phyloP scores from a whole-genome alignment of 2,113 vertebrate genomes.

The Nerophis lumbriciformis region DNA sequence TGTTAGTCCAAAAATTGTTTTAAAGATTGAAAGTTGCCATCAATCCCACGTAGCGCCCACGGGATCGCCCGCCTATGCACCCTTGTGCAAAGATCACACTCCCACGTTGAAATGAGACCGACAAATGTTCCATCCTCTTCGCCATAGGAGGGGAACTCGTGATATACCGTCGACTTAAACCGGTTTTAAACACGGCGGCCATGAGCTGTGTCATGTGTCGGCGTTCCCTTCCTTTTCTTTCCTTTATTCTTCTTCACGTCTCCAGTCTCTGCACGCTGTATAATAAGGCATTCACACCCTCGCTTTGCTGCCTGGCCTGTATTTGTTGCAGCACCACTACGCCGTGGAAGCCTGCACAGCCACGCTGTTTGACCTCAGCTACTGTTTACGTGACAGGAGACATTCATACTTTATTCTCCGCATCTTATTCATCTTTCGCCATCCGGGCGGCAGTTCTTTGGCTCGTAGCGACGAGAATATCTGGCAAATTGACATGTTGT shows the following conservation, averaged over 20 bases:
- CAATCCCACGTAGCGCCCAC: no score
- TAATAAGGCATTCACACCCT: conserved; percentile 42
- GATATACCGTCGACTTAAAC: conserved; percentile 29
- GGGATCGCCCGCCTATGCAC: conserved; percentile 15
- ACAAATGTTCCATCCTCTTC: conserved; percentile 16
- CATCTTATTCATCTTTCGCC: not conserved
- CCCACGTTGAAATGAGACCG: conserved; percentile 43
- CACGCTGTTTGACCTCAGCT: conserved; percentile 16
- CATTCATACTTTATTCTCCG: not conserved
- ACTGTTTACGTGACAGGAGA: not conserved
- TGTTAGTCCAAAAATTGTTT: no score
- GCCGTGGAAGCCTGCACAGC: conserved; percentile 39
- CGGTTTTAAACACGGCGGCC: conserved; percentile 63
- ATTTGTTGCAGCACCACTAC: conserved; percentile 49
- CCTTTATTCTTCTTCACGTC: conserved; percentile 53
- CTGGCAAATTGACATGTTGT: conserved; percentile 33
- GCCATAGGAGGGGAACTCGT: conserved; percentile 2
- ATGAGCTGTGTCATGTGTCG: conserved; percentile 64
- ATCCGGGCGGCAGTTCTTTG: not conserved
- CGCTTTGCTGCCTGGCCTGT: conserved; percentile 40
- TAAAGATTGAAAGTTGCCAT: no score
- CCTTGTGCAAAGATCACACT: conserved; percentile 61
- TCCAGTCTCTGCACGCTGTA: conserved; percentile 45
- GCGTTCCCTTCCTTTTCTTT: conserved; percentile 16
- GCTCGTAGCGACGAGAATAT: conserved; percentile 23